phyloP scores from a whole-genome alignment of 2,888 invertebrate species.

The Pterostichus madidus region DNA sequence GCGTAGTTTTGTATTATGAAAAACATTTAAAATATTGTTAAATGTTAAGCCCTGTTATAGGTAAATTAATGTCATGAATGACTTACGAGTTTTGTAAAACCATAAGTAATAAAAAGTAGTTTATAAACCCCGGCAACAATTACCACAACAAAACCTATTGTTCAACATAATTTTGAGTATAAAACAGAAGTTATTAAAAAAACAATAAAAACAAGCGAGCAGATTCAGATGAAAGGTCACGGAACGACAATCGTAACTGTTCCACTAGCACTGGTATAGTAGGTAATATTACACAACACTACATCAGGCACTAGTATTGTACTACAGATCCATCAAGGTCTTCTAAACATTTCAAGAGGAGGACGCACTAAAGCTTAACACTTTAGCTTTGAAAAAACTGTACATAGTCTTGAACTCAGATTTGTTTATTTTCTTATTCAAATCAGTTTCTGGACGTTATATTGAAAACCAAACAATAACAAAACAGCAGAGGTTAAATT shows the following conservation, averaged over 20 bases:
- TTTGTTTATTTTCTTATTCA: conserved; percentile 22
- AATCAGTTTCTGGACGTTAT: conserved; percentile 1
- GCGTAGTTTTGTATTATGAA: too few relatives aligned
- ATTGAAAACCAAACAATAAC: neutral
- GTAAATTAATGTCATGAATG: too few relatives aligned
- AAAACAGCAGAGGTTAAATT: too few relatives aligned
- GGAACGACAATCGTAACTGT: conserved; percentile 19
- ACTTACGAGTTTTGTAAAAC: too few relatives aligned
- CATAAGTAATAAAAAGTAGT: too few relatives aligned
- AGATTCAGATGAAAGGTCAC: conserved; percentile 52
- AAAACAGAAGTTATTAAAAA: conserved; percentile 31
- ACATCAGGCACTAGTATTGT: conserved; percentile 13
- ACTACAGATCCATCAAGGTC: conserved; percentile 49
- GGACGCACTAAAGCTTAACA: neutral
- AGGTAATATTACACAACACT: conserved; percentile 44
- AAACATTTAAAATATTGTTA: too few relatives aligned
- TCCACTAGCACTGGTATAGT: conserved; percentile 30
- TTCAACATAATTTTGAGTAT: conserved; percentile 21
- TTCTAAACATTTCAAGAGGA: conserved; percentile 9
- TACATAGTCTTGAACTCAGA: neutral
- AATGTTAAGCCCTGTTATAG: too few relatives aligned
- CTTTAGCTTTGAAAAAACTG: conserved; percentile 6
- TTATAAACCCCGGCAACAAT: too few relatives aligned
- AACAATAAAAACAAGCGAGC: conserved; percentile 32
- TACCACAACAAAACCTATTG: conserved; percentile 13